Percentiles rank a stretch among this genome's conserved stretches.
These are phyloP conservation scores for Eubasilissa splendida DNA, from an alignment of 2,888 invertebrate species.

Conservation along the genomic window DNA sequence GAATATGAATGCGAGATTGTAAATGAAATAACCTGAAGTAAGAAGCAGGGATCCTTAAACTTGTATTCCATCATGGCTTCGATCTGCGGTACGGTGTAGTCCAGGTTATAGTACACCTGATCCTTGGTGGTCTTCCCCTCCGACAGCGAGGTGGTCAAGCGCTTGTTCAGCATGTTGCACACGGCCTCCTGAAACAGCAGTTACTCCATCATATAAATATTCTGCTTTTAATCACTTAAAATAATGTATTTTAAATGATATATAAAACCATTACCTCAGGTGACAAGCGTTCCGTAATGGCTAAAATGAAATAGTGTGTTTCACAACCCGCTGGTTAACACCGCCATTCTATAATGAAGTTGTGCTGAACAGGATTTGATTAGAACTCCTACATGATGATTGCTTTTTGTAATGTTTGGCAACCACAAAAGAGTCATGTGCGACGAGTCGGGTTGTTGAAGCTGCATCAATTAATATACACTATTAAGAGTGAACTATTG, in stretches of 20 bases:
- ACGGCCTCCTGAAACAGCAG: not conserved
- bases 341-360: not conserved
- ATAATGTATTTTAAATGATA: too few species aligned
- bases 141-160: conserved; percentile 63
- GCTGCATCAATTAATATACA: too few species aligned
- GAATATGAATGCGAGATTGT: too few species aligned
- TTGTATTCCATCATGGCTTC: conserved; percentile 80
- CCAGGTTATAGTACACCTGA: conserved; percentile 70
- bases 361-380: conserved; percentile 57
- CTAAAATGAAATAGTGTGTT: too few species aligned
- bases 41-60: conserved; percentile 85
- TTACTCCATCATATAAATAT: not conserved
- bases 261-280: too few species aligned
- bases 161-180: conserved; percentile 9
- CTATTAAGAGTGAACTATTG: too few species aligned
- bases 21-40: conserved; percentile 77
- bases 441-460: too few species aligned
- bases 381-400: conserved; percentile 1
- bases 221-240: too few species aligned
- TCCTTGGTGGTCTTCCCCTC: conserved; percentile 62
- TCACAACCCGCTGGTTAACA: too few species aligned
- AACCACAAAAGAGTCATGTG: too few species aligned
- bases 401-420: not conserved
- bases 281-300: too few species aligned
- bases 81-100: conserved; percentile 68